These are phyloP conservation scores for Sialis fuliginosa DNA, from an alignment of 2,888 invertebrate species.

Conservation along the genomic window DNA sequence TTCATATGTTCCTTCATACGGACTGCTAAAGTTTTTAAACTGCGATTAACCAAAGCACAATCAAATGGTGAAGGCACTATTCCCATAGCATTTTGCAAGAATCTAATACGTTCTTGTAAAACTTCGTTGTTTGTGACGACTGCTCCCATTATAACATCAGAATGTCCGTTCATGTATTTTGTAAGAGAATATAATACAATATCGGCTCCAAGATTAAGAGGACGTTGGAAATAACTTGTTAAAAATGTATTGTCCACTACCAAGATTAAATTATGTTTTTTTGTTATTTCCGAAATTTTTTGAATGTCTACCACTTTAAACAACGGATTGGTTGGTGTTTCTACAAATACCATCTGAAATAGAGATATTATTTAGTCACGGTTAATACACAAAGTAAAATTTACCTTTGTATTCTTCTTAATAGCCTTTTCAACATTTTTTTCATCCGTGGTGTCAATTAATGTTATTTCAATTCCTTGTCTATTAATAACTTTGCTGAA, in stretches of 20 bases:
- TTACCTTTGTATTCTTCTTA: conserved; percentile 71
- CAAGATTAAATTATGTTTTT: conserved; percentile 17
- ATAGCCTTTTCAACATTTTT: conserved; percentile 49
- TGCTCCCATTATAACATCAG: conserved; percentile 15
- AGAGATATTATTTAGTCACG: not conserved
- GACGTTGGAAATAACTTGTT: conserved; percentile 14
- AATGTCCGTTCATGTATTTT: conserved; percentile 17
- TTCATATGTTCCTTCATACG: conserved; percentile 81
- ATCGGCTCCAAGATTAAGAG: conserved; percentile 15
- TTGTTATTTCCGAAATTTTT: conserved; percentile 39
- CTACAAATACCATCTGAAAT: conserved; percentile 70
- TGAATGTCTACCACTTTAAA: conserved; percentile 68
- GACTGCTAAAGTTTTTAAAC: conserved; percentile 81
- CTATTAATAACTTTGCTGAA: conserved; percentile 33
- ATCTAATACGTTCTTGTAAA: conserved; percentile 31
- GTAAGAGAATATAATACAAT: conserved; percentile 14
- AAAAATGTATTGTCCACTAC: conserved; percentile 13
- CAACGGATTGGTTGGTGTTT: conserved; percentile 80
- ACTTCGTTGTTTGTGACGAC: conserved; percentile 11
- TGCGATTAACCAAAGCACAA: conserved; percentile 81
- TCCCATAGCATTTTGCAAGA: conserved; percentile 64
- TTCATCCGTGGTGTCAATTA: conserved; percentile 58
- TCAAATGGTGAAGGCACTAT: conserved; percentile 93
- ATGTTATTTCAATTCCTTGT: conserved; percentile 55
- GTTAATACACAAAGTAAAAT: conserved; percentile 1